Evolutionary conservation across 2,797 vertebrate species (phyloP), one percentile per base, ranked within the genome.

Genomic region (Eospalax fontanierii): DNA sequence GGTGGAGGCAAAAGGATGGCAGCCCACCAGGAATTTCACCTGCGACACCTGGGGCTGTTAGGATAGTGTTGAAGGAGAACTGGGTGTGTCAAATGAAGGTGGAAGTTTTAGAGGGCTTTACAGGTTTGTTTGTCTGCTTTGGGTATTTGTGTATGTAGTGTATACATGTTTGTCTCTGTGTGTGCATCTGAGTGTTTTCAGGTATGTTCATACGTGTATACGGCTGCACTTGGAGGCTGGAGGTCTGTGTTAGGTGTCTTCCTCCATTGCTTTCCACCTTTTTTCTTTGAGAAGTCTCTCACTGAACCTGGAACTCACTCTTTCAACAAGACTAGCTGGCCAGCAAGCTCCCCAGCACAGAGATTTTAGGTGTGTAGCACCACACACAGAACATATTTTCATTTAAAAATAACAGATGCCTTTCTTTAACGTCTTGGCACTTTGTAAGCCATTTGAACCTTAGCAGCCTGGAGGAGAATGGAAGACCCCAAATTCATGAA

Each of bases 1-100:
- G 22, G 19, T 5, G 4, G n/a, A 16, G 57, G 28, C 15, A 28
- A 11, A 22, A 24, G 19, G 4, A 35, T 2, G 28, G 15, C 14
- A 28, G 19, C 40, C 24, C 26, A 2, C 22, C 4, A 30, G 68
- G 21, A 54, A 22, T n/a, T 19, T 18, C 33, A 30, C 76, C 9
- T 30, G 7, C 65, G 33, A 22, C 28, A 33, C 2, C 35, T 35
- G 61, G 59, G 59, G 9, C 38, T 4, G 54, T 14, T 71, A 3
- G 61, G 50, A 43, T 12, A 4, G 1, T 35, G 7, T 18, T 0
- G 0, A 1, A 24, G 65, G n/a, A 43, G 26, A 10, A 46, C 0
- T 5, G 68, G 18, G 28, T 24, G 15, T 57, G 33, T 9, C 33
- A 65, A 38, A 6, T 0, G 12, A 21, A 35, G 40, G 33, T 4